Evolutionary conservation across 2,113 vertebrate genomes (phyloP).

Genomic region (Oncorhynchus gorbuscha): DNA sequence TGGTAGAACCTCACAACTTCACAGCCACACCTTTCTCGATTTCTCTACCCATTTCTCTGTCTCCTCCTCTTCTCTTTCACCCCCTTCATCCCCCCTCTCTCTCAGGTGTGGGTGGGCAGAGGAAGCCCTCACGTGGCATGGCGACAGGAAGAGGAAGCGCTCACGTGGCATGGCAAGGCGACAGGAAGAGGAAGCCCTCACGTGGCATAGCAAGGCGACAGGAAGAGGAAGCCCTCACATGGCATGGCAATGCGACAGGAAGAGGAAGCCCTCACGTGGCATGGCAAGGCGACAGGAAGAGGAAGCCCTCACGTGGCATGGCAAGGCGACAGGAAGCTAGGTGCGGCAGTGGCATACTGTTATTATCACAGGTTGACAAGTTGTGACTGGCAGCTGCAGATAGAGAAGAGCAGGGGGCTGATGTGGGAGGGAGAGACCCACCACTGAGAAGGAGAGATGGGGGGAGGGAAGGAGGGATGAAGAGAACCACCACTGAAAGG

Average conservation of each 20-base stretch:
- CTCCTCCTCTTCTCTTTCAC: background rate
- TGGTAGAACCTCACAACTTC: background rate
- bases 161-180: background rate
- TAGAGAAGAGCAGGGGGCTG: slow-evolving; percentile 11
- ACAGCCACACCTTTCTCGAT: background rate
- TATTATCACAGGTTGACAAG: slow-evolving; percentile 43
- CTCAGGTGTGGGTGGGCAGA: slow-evolving; percentile 25
- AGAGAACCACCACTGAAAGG: slow-evolving; percentile 18
- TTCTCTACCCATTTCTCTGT: background rate
- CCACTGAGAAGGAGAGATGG: background rate
- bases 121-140: slow-evolving; percentile 8
- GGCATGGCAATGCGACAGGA: background rate
- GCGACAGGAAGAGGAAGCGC: slow-evolving; percentile 2
- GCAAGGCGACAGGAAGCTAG: background rate
- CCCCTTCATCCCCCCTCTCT: background rate
- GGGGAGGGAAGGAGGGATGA: background rate
- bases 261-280: slow-evolving; percentile 7
- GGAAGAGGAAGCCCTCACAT: background rate
- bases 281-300: slow-evolving; percentile 16
- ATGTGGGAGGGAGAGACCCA: background rate
- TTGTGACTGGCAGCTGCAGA: slow-evolving; percentile 56
- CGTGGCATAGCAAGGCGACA: slow-evolving; percentile 18
- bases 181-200: slow-evolving; percentile 11
- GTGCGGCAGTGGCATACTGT: slow-evolving; percentile 2
- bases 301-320: too few species aligned